Evolutionary conservation across 2,113 vertebrate species (phyloP).

Genomic region (Oreochromis niloticus): DNA sequence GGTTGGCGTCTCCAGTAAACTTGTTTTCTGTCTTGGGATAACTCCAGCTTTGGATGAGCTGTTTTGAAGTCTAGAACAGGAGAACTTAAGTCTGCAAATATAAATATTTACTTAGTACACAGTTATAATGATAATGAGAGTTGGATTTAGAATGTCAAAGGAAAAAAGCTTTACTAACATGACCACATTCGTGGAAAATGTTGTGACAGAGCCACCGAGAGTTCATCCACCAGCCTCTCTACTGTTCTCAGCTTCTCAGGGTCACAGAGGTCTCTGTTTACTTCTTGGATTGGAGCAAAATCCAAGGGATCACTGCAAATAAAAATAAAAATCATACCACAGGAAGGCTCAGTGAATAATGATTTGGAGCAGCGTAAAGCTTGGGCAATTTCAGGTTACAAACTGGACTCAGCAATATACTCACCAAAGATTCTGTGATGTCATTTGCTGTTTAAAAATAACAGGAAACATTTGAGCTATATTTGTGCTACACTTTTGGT

Average conservation of each 20-base stretch:
- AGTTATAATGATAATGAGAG: neutral
- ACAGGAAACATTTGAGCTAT: neutral
- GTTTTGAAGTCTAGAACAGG: slow-evolving; percentile 55
- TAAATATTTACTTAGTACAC: neutral
- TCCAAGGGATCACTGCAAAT: slow-evolving; percentile 47
- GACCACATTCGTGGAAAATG: slow-evolving; percentile 69
- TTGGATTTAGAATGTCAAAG: neutral
- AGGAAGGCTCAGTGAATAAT: neutral
- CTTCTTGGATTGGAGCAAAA: slow-evolving; percentile 32
- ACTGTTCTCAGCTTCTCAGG: slow-evolving; percentile 61
- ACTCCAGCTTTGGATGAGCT: slow-evolving; percentile 65
- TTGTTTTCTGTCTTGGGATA: slow-evolving; percentile 60
- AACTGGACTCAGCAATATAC: neutral
- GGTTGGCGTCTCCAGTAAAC: slow-evolving; percentile 62
- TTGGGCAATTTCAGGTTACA: neutral
- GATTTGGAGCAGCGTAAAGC: neutral
- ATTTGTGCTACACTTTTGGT: neutral
- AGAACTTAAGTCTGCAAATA: slow-evolving; percentile 63
- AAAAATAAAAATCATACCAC: neutral
- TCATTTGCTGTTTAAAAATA: slow-evolving; percentile 55
- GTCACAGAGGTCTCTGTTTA: slow-evolving; percentile 45
- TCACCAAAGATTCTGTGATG: slow-evolving; percentile 62
- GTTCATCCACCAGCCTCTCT: slow-evolving; percentile 63
- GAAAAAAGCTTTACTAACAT: slow-evolving; percentile 41
- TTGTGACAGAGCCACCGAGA: slow-evolving; percentile 59